Evolutionary conservation across 2,888 invertebrate genomes (phyloP).

Genomic region (Drosophila nr. perissopoda): DNA sequence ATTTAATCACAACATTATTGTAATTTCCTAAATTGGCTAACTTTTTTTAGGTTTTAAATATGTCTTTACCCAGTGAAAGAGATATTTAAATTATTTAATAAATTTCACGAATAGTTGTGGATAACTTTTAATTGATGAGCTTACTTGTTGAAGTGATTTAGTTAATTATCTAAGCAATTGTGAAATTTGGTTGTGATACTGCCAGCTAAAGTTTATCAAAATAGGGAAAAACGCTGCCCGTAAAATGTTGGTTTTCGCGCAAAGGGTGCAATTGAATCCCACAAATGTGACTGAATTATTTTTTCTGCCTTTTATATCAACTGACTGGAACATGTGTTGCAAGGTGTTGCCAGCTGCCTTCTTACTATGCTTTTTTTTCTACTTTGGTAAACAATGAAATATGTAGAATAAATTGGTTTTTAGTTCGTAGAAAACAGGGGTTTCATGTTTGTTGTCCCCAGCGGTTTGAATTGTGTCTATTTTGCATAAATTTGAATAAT

Average conservation of each 20-base stretch:
- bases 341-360: constrained; percentile 25
- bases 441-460: constrained; percentile 18
- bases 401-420: constrained; percentile 28
- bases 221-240: neutral
- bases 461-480: constrained; percentile 22
- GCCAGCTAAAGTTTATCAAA: neutral
- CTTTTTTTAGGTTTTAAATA: too few relatives aligned
- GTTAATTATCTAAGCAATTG: neutral
- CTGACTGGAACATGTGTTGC: constrained; percentile 41
- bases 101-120: neutral
- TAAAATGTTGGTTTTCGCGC: neutral
- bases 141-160: neutral
- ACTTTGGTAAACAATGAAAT: constrained; percentile 5
- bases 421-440: neutral
- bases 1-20: neutral
- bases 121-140: neutral
- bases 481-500: constrained; percentile 40
- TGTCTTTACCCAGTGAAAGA: too few relatives aligned
- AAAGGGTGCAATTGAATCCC: neutral
- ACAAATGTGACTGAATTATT: neutral
- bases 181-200: neutral
- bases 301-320: neutral
- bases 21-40: neutral
- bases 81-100: neutral
- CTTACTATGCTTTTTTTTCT: neutral